Percentiles rank a stretch among this genome's conserved stretches.
Evolutionary conservation across 2,797 vertebrate species (phyloP).

Genomic region (Diplodus sargus): DNA sequence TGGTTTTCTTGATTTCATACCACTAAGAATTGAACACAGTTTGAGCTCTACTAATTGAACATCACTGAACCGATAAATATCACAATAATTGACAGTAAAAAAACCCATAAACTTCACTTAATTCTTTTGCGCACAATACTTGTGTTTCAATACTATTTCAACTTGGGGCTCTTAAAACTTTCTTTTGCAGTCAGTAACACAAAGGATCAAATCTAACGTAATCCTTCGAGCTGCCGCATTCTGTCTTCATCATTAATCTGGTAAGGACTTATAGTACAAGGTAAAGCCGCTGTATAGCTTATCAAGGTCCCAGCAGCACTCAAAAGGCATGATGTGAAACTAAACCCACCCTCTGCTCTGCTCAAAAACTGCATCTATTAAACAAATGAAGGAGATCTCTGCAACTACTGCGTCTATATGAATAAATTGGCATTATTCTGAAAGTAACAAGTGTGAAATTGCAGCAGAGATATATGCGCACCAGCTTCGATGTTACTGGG

Average conservation of each 20-base stretch:
- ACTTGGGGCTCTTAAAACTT: not conserved
- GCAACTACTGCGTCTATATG: too few species aligned
- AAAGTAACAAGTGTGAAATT: too few species aligned
- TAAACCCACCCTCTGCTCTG: too few species aligned
- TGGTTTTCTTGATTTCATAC: not conserved
- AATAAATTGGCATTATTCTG: too few species aligned
- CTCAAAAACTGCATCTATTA: too few species aligned
- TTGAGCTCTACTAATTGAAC: not conserved
- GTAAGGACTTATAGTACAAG: not conserved
- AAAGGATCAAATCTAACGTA: not conserved
- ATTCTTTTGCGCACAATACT: slow-evolving; percentile 2
- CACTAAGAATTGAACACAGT: not conserved
- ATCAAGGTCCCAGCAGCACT: slow-evolving; percentile 8
- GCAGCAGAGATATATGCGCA: too few species aligned
- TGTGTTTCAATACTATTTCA: not conserved
- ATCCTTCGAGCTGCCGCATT: not conserved
- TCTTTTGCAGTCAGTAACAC: not conserved
- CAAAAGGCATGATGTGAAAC: not conserved
- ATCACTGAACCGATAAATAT: not conserved
- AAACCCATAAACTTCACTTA: not conserved
- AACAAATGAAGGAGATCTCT: too few species aligned
- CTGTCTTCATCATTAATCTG: not conserved
- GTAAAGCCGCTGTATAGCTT: not conserved
- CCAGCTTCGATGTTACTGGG: too few species aligned
- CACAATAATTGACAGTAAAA: not conserved